Base-by-base conservation (phyloP, 2,113 vertebrate species). In the Seriola dumerili region DNA sequence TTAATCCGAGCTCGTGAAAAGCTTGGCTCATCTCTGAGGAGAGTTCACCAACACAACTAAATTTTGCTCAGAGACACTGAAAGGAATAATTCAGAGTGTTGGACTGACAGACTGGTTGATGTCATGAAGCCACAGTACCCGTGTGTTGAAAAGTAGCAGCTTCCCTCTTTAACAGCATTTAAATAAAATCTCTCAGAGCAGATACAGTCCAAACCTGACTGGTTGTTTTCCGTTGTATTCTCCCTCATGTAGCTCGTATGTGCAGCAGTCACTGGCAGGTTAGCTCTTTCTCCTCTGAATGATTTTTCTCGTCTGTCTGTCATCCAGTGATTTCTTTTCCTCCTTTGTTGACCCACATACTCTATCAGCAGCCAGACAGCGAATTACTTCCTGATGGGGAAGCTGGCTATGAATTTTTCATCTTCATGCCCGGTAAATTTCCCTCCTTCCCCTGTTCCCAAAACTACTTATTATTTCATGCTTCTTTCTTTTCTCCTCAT, bases 401-500 rank as follows among this genome's bases (percentile, higher is more conserved):
- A 83, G 88, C 78, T 78, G 13, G 17, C 66, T 50, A 92, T 95
- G 85, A 94, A 94, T 95, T 91, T 95, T 95, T 96, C 74, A 94
- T 94, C 77, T 58, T 50, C 69, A 61, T 79, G 84, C 88, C 84
- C 85, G 66, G 87, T 81, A 85, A 76, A 86, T 81, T 80, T 78
- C 54, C 21, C 76, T 63, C 70, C 58, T 38, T 52, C 48, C 64
- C 59, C 34, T 21, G 40, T 62, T 86, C 80, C 86, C 81, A 75
- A 72, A 81, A 85, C 89, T 92, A 81, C 74, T 95, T 90, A 93
- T 92, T 91, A 88, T 93, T 94, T 93, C 32, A 93, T 92, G 88
- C 77, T 63, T 73, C 54, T 79, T 68, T 82, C 76, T 59, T 36
- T 29, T 73, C 50, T 75, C 19, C 46, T 54, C 25, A 32, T 57